phyloP scores from a whole-genome alignment of 2,797 vertebrate species.

The Molossus alvarezi region DNA sequence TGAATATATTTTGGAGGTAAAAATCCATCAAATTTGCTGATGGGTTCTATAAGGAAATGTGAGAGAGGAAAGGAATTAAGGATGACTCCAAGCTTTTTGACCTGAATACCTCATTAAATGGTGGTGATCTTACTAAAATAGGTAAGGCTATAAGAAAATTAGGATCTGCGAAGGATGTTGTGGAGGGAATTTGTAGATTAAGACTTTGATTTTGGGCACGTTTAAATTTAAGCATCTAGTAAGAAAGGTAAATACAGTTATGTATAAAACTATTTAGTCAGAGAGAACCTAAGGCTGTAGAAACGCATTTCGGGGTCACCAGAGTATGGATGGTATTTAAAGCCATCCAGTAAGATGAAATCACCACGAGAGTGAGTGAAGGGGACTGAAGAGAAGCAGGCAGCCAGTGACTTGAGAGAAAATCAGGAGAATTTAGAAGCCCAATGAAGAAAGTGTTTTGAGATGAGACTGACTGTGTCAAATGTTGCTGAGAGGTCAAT shows the following conservation, averaged over 20 bases:
- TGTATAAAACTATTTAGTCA: background rate
- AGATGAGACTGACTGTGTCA: background rate
- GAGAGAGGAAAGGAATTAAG: background rate
- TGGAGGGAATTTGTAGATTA: background rate
- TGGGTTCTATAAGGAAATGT: background rate
- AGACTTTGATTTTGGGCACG: slow-evolving; percentile 8
- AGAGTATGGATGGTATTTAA: background rate
- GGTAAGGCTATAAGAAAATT: background rate
- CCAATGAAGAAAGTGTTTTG: slow-evolving; percentile 37
- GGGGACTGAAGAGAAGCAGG: background rate
- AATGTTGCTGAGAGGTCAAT: background rate
- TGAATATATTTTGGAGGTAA: background rate
- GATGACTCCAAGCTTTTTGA: background rate
- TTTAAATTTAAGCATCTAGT: background rate
- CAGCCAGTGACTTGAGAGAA: background rate
- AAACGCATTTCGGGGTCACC: background rate
- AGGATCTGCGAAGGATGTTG: background rate
- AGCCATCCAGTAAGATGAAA: background rate
- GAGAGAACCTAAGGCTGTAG: background rate
- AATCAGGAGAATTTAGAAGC: background rate
- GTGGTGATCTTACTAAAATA: slow-evolving; percentile 6
- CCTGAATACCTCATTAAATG: background rate
- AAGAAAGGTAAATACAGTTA: slow-evolving; percentile 16
- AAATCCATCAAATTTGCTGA: background rate
- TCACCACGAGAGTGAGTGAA: background rate